phyloP scores from a whole-genome alignment of 1,140 invertebrate species.

The Argopecten irradians region DNA sequence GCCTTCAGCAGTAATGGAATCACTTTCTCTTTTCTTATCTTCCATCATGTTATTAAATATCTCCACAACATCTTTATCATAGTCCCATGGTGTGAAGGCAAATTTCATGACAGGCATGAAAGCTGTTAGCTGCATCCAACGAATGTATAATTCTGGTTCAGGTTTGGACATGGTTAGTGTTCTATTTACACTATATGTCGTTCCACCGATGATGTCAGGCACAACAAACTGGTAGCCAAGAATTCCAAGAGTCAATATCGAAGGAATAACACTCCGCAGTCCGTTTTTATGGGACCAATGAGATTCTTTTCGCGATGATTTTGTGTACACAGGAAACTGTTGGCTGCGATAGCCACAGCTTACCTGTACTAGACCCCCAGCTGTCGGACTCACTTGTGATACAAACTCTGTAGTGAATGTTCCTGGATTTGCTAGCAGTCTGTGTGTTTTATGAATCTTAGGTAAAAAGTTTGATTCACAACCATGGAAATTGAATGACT shows the following conservation, averaged over 20 bases:
- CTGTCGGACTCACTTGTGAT: conserved; percentile 47
- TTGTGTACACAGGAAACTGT: conserved; percentile 86
- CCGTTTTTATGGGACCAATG: conserved; percentile 89
- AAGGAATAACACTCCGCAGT: conserved; percentile 82
- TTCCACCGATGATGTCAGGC: conserved; percentile 95
- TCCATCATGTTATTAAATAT: conserved; percentile 84
- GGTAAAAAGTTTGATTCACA: conserved; percentile 55
- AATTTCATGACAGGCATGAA: conserved; percentile 94
- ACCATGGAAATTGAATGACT: conserved; percentile 58
- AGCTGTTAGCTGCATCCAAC: conserved; percentile 91
- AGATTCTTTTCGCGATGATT: conserved; percentile 91
- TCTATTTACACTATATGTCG: conserved; percentile 79
- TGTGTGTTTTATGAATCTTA: conserved; percentile 35
- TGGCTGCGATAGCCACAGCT: conserved; percentile 86
- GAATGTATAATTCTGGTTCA: conserved; percentile 87
- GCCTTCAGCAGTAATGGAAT: conserved; percentile 81
- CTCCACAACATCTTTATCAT: conserved; percentile 83
- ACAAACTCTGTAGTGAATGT: conserved; percentile 56
- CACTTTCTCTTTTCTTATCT: conserved; percentile 82
- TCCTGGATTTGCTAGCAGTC: conserved; percentile 64
- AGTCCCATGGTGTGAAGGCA: conserved; percentile 92
- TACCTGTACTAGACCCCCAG: conserved; percentile 79
- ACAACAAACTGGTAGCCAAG: conserved; percentile 91
- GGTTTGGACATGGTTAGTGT: conserved; percentile 74
- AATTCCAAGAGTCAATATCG: conserved; percentile 88